Evolutionary conservation across 2,888 invertebrate genomes (phyloP), one percentile per base, ranked within the genome.

Genomic region (Noctua janthina): DNA sequence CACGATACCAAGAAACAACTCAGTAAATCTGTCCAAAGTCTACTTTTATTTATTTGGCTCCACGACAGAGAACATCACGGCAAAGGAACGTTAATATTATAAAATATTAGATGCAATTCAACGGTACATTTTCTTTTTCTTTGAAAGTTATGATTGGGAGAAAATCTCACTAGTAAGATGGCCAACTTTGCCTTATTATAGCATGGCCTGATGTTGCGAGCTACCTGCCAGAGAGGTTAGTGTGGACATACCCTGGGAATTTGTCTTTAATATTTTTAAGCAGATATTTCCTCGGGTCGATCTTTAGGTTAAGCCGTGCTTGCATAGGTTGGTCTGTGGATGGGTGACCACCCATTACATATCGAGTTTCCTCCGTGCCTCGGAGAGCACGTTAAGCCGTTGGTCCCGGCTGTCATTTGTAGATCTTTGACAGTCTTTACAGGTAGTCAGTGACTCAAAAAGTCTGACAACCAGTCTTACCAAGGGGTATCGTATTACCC

Each of bases 131-230:
- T 94, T 94, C 93, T 95, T 93, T 94, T 94, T 93, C 93, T 92
- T 87, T 87, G 86, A 93, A 95, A 95, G 93, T 95, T 95, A 95
- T 95, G 95, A 95, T 95, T 95, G 95, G 94, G 92, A 91, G 91
- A 93, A 94, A 95, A 94, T 95, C 94, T 95, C 91, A 94, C 94
- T 94, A 94, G 94, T 93, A 91, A 92, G 94, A 94, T 94, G 92
- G 93, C 94, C 93, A 94, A 95, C 95, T 95, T 94, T 91, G 93
- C 94, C 94, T 94, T 94, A 94, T 93, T 94, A 94, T 93, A 92
- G 93, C 91, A 90, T 88, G 90, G 92, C 92, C 91, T 91, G 91
- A 93, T 94, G 92, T 92, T 92, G 91, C 93, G 87, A 88, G 91
- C 88, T 88, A 90, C 89, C 83, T 85, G 79, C 8, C 29, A 79